These are phyloP conservation scores for Megalopta genalis DNA, from an alignment of 1,140 invertebrate genomes.

Conservation along the genomic window DNA sequence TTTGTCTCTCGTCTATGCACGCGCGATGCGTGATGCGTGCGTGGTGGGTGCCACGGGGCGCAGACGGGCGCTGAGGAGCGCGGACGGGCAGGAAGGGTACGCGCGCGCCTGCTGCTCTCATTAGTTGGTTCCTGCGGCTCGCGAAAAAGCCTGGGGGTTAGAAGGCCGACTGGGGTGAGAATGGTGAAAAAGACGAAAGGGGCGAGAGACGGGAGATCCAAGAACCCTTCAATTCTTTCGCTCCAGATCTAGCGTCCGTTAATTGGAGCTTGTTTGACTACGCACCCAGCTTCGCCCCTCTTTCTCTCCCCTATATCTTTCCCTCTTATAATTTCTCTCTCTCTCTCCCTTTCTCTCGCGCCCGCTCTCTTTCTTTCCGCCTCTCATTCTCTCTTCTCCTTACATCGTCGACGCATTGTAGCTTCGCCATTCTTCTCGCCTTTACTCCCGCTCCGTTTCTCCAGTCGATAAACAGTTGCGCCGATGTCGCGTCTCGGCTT, in stretches of 20 bases:
- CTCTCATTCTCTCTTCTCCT: no score
- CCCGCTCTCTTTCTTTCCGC: no score
- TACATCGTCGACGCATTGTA: no score
- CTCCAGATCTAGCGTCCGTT: slow-evolving; percentile 76
- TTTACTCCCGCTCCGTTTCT: no score
- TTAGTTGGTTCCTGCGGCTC: slow-evolving; percentile 67
- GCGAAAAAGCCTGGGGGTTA: slow-evolving; percentile 42
- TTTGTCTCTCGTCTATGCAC: slow-evolving; percentile 41
- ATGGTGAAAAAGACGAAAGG: slow-evolving; percentile 47
- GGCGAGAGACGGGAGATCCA: slow-evolving; percentile 47
- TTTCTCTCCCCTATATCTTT: slow-evolving; percentile 14
- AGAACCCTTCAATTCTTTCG: slow-evolving; percentile 76
- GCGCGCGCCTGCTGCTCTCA: slow-evolving; percentile 55
- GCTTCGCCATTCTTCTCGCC: no score
- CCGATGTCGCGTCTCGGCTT: no score
- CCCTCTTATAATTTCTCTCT: slow-evolving; percentile 36
- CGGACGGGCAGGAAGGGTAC: slow-evolving; percentile 19
- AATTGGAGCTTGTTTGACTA: slow-evolving; percentile 75
- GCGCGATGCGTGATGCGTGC: slow-evolving; percentile 14
- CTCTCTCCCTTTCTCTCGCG: neutral
- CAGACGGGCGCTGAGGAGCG: no score
- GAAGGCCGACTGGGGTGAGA: slow-evolving; percentile 37
- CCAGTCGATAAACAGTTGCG: no score
- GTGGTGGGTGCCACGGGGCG: no score
- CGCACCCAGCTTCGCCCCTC: slow-evolving; percentile 51